Base-by-base conservation (phyloP, 2,888 invertebrate species). In the Plebejus argus region DNA sequence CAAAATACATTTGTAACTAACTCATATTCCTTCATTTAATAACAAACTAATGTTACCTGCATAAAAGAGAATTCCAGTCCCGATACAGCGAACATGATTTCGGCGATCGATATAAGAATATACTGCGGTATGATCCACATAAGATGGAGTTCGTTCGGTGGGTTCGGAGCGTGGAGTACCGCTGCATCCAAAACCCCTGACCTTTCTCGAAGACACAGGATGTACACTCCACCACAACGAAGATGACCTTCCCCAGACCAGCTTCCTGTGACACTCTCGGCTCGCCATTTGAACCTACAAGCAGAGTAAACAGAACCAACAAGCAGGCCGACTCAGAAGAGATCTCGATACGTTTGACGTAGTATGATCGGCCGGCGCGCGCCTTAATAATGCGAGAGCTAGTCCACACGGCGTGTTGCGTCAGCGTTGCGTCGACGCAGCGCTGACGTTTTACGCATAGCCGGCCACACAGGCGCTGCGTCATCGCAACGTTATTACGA, bases 41-140 rank as follows among this genome's bases (percentile, higher is more conserved):
- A 39, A 39, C 39, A 39, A 39, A 39, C 10, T 45, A 45, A 45
- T 45, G 15, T 15, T 74, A 81, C 81, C 95, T 97, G 96, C 3
- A 97, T 97, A 85, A 97, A 98, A 1, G 97, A 96, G 88, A 98
- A 98, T 84, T 97, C 96, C 28, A 98, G 91, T 0, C 98, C 98
- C 3, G 97, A 97, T 7, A 98, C 96, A 0, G 97, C 97, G 85
- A 98, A 97, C 94, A 98, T 95, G 71, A 98, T 96, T 90, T 98
- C 98, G 0, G 97, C 97, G 3, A 96, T 87, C 0, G 98, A 97
- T 77, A 98, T 96, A 15, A 97, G 91, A 56, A 97, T 87, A 86
- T 97, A 98, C 88, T 98, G 98, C 0, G 97, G 97, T 35, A 97
- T 89, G 82, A 97, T 95, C 96, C 96, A 97, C 3, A 95, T 88